Percentiles rank a stretch among this genome's conserved stretches.
Conservation (phyloP, 1,140 invertebrate genomes). For the Phymastichus coffea region DNA sequence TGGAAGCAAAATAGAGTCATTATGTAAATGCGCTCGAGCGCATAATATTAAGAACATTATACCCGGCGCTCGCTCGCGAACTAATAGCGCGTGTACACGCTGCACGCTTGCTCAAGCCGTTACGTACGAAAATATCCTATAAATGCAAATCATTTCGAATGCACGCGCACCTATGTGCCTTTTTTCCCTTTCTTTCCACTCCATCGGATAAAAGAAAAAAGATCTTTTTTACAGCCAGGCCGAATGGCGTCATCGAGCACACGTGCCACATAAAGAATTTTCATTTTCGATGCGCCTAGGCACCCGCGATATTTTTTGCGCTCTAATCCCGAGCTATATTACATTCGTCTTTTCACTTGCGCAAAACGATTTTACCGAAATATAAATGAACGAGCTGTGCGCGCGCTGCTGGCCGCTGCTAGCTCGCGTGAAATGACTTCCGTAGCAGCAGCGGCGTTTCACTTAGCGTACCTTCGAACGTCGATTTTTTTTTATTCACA, state of each 20-base stretch:
- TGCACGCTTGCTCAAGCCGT: slow-evolving; percentile 18
- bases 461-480: slow-evolving; percentile 9
- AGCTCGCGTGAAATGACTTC: too few species aligned
- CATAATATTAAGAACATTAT: slow-evolving; percentile 27
- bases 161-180: too few species aligned
- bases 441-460: slow-evolving; percentile 9
- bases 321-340: slow-evolving; percentile 47
- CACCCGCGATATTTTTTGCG: too few species aligned
- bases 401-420: too few species aligned
- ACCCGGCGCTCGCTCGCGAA: slow-evolving; percentile 20
- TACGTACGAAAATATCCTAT: slow-evolving; percentile 18
- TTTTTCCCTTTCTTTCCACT: too few species aligned
- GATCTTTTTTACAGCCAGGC: too few species aligned
- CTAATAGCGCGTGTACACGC: slow-evolving; percentile 22
- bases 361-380: slow-evolving; percentile 42
- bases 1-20: slow-evolving; percentile 30
- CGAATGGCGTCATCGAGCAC: too few species aligned
- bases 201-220: too few species aligned
- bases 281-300: too few species aligned
- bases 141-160: too few species aligned
- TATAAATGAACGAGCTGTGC: background rate
- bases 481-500: slow-evolving; percentile 14
- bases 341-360: slow-evolving; percentile 37
- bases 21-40: slow-evolving; percentile 24
- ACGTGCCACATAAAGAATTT: too few species aligned